Conservation (phyloP, 2,888 invertebrate species). For the Litoditis marina region DNA sequence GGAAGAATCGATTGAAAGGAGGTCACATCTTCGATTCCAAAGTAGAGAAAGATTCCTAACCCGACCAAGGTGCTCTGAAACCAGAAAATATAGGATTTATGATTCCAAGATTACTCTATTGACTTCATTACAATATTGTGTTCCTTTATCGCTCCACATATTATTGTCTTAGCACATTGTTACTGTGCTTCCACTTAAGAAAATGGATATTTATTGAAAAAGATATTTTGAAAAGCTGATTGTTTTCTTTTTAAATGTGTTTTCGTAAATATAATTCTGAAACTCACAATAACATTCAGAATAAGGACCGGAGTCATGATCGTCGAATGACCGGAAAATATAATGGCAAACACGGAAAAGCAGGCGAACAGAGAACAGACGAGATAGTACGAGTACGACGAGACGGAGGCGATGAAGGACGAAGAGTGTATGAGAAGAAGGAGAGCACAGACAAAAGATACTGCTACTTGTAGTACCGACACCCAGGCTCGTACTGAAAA, state of each 20-base stretch:
- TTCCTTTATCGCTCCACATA: too few relatives aligned
- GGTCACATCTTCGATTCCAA: conserved; percentile 41
- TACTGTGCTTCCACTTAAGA: too few relatives aligned
- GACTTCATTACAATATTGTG: too few relatives aligned
- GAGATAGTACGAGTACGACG: conserved; percentile 24
- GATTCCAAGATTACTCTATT: too few relatives aligned
- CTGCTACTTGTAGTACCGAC: conserved; percentile 10
- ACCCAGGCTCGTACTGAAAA: conserved; percentile 13
- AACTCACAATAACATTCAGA: conserved; percentile 25
- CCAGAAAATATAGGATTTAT: too few relatives aligned
- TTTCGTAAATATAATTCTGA: too few relatives aligned
- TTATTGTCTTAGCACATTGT: too few relatives aligned
- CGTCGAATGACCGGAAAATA: conserved; percentile 38
- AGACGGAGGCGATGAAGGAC: conserved; percentile 27
- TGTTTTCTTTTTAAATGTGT: too few relatives aligned
- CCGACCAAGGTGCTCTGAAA: conserved; percentile 32
- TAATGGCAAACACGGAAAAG: conserved; percentile 33
- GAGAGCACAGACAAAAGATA: conserved; percentile 16
- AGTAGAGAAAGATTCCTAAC: conserved; percentile 36
- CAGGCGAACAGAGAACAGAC: conserved; percentile 25
- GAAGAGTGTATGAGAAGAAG: conserved; percentile 24
- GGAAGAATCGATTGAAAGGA: conserved; percentile 28
- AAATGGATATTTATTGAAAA: too few relatives aligned
- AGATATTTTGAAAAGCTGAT: too few relatives aligned
- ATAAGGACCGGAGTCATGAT: conserved; percentile 31